Percentiles rank a stretch among this genome's conserved stretches.
These are phyloP conservation scores for Lacanobia wlatinum DNA, from an alignment of 2,888 invertebrate genomes.

Conservation along the genomic window DNA sequence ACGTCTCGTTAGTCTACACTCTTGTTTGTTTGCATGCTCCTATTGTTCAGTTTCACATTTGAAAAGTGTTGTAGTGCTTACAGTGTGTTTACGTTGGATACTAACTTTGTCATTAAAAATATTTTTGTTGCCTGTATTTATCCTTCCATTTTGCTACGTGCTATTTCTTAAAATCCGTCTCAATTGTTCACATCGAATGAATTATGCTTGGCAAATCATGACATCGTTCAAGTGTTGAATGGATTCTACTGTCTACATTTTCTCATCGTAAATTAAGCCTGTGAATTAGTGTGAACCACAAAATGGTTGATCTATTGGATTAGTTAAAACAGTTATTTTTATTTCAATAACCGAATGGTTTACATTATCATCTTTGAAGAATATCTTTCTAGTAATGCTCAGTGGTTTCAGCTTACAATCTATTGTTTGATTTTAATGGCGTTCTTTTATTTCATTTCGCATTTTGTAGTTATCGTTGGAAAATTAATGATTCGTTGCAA, in stretches of 20 bases:
- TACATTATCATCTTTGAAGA: constrained; percentile 2
- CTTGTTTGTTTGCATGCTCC: constrained; percentile 21
- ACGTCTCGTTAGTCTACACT: background rate
- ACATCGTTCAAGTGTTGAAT: constrained; percentile 12
- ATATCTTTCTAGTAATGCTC: constrained; percentile 21
- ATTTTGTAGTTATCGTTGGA: constrained; percentile 57
- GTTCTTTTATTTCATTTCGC: constrained; percentile 47
- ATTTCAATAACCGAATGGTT: background rate
- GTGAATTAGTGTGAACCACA: constrained; percentile 14
- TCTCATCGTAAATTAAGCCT: constrained; percentile 41
- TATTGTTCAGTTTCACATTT: constrained; percentile 1
- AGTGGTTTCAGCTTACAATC: constrained; percentile 8
- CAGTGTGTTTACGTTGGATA: constrained; percentile 26
- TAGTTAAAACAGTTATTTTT: constrained; percentile 9
- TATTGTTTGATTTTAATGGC: constrained; percentile 53
- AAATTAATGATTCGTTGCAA: constrained; percentile 66
- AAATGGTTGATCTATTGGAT: constrained; percentile 15
- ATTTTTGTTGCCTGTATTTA: background rate
- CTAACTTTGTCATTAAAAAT: background rate
- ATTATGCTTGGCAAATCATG: constrained; percentile 8
- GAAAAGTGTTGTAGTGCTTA: constrained; percentile 10
- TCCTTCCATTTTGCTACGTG: background rate
- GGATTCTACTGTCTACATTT: constrained; percentile 20
- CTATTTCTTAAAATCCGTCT: constrained; percentile 4
- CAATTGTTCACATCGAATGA: constrained; percentile 18